Conservation (phyloP, 2,888 invertebrate species). For the Trachelus iudaicus region DNA sequence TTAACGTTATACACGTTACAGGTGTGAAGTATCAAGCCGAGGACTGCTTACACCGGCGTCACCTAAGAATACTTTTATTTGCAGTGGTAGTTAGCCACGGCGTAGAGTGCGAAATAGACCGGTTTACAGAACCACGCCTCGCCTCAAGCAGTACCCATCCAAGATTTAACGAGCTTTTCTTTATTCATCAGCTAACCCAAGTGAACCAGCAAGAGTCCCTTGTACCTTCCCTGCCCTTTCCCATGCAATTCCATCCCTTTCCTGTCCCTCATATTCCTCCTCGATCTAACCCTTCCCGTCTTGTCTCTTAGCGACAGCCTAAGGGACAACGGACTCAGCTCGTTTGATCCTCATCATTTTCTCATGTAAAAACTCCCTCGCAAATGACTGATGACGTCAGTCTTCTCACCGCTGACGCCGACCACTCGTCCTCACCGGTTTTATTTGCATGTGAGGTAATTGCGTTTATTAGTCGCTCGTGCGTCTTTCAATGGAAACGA, state of each 20-base stretch:
- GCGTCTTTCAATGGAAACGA: constrained; percentile 33
- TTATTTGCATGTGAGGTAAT: constrained; percentile 53
- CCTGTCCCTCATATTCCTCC: neutral
- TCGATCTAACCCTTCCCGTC: neutral
- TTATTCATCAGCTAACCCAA: neutral
- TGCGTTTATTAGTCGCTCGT: constrained; percentile 41
- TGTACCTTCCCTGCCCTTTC: neutral
- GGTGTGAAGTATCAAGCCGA: constrained; percentile 33
- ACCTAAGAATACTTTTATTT: constrained; percentile 20
- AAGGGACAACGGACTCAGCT: neutral
- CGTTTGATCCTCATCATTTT: constrained; percentile 19
- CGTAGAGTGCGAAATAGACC: neutral
- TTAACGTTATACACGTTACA: constrained; percentile 21
- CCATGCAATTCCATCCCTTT: neutral
- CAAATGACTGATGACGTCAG: constrained; percentile 37
- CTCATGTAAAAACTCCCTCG: constrained; percentile 16
- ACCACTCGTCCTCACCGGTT: constrained; percentile 37
- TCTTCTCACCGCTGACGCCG: constrained; percentile 30
- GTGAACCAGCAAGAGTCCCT: neutral
- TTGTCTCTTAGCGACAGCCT: neutral
- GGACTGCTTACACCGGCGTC: neutral
- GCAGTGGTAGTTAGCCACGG: constrained; percentile 34
- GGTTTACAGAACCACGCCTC: neutral
- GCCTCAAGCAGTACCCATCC: neutral
- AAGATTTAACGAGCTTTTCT: neutral